A percentile compares a stretch with the other conserved stretches of the same genome.
These are phyloP conservation scores for Caradrina clavipalpis DNA, from an alignment of 2,888 invertebrate species.

Conservation along the genomic window DNA sequence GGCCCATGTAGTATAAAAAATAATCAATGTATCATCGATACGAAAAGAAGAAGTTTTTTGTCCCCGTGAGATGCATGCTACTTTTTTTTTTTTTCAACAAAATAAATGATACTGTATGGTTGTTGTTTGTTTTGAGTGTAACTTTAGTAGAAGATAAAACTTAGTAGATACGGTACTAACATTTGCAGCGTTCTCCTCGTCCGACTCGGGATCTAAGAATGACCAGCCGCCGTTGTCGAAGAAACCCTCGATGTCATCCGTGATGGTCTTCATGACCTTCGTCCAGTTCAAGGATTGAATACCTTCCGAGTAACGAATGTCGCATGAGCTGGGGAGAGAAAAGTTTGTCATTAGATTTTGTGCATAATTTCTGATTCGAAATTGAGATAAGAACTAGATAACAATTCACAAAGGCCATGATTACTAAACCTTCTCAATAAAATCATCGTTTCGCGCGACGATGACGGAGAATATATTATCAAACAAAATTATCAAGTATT, in stretches of 20 bases:
- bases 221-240: slow-evolving; percentile 99
- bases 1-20: too few relatives aligned
- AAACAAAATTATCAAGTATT: too few relatives aligned
- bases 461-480: not conserved
- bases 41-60: too few relatives aligned
- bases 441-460: not conserved
- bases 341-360: too few relatives aligned
- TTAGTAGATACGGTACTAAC: slow-evolving; percentile 37
- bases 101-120: too few relatives aligned
- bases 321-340: slow-evolving; percentile 94
- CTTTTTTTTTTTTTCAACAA: too few relatives aligned
- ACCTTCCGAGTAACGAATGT: slow-evolving; percentile 99
- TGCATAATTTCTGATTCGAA: too few relatives aligned
- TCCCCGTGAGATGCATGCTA: too few relatives aligned
- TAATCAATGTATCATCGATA: too few relatives aligned
- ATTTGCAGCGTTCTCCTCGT: slow-evolving; percentile 91
- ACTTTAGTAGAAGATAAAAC: not conserved
- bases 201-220: slow-evolving; percentile 98
- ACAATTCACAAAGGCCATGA: not conserved
- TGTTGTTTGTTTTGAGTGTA: too few relatives aligned
- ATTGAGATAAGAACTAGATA: too few relatives aligned
- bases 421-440: not conserved
- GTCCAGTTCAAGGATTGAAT: slow-evolving; percentile 99
- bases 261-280: slow-evolving; percentile 99
- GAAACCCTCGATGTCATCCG: slow-evolving; percentile 99